Percentiles rank a stretch among this genome's conserved stretches.
Conservation (phyloP, 2,113 vertebrate genomes). For the Atrichornis clamosus region DNA sequence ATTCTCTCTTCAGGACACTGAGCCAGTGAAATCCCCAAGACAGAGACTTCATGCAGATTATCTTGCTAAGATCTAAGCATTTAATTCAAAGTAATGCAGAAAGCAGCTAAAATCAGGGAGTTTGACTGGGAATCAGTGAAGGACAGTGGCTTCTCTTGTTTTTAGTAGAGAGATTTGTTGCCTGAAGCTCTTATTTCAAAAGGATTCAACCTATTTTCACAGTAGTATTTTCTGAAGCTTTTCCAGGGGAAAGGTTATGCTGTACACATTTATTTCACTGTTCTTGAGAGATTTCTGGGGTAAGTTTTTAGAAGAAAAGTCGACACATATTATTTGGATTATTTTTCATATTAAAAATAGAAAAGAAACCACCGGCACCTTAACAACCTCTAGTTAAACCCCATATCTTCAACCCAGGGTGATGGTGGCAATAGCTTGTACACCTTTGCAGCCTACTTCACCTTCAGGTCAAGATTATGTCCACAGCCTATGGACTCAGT, state of each 20-base stretch:
- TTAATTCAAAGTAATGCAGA: not conserved
- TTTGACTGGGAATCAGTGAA: not conserved
- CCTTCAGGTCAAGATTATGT: not conserved
- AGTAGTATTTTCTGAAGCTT: not conserved
- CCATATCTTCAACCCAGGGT: not conserved
- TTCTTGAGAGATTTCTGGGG: not conserved
- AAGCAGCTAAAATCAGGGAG: not conserved
- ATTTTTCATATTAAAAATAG: not conserved
- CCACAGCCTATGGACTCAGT: not conserved
- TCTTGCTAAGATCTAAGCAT: not conserved
- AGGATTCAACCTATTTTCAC: not conserved
- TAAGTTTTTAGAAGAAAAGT: not conserved
- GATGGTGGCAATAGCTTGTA: not conserved
- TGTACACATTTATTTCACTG: not conserved
- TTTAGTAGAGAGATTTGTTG: not conserved
- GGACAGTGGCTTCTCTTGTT: not conserved
- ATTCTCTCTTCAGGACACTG: not conserved
- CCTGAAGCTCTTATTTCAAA: not conserved
- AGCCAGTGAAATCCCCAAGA: not conserved
- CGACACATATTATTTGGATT: not conserved
- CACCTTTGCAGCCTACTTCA: not conserved
- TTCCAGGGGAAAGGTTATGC: not conserved
- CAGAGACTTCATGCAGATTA: not conserved
- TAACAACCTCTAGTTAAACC: not conserved
- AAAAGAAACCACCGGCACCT: not conserved